These are phyloP conservation scores for Dolichoris vasculosae DNA, from an alignment of 1,140 invertebrate genomes.

Conservation along the genomic window DNA sequence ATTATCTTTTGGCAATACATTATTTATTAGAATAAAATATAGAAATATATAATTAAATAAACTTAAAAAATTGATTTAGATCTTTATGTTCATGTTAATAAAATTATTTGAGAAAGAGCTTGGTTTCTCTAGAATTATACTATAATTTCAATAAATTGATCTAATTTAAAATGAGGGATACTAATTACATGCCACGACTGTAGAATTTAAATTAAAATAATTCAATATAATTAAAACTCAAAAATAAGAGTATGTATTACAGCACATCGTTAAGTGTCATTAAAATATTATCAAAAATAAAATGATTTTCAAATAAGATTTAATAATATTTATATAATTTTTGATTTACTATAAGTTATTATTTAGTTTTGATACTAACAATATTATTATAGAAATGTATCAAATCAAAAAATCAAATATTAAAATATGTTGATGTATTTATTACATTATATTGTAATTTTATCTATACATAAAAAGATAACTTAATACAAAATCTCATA, in stretches of 20 bases:
- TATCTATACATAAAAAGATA: background rate
- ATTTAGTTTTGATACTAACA: no score
- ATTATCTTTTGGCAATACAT: background rate
- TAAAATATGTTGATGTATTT: background rate
- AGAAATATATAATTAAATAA: conserved; percentile 7
- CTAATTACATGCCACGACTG: conserved; percentile 21
- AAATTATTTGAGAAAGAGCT: conserved; percentile 26
- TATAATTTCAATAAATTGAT: conserved; percentile 40
- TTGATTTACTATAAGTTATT: no score
- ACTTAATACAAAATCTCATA: conserved; percentile 32
- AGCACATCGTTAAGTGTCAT: background rate
- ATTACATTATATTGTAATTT: background rate
- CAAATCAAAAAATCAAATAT: background rate
- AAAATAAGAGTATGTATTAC: background rate
- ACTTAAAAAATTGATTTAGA: background rate
- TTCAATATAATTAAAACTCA: background rate
- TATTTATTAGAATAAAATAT: background rate
- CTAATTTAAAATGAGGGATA: conserved; percentile 41
- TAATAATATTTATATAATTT: conserved; percentile 6
- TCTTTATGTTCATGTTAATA: conserved; percentile 17
- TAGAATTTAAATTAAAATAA: conserved; percentile 20
- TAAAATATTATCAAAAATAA: background rate
- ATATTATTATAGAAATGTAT: no score
- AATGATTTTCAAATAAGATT: conserved; percentile 28
- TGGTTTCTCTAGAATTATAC: conserved; percentile 30